Evolutionary conservation across 2,888 invertebrate genomes (phyloP).

Genomic region (Leptarthrus brevirostris): DNA sequence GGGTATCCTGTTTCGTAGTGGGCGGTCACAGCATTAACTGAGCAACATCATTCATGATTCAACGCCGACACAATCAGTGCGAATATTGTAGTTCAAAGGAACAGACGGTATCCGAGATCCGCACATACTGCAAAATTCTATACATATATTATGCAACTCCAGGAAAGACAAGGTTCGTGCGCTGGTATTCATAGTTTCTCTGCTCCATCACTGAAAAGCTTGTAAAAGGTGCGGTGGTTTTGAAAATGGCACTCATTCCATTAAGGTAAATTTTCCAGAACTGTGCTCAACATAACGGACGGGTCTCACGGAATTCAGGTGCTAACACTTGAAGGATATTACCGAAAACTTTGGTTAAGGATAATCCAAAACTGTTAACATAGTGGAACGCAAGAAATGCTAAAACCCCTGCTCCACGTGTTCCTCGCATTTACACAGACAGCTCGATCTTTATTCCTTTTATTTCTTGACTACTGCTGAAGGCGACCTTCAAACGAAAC

Average conservation of each 20-base stretch:
- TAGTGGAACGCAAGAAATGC: no score
- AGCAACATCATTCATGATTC: background rate
- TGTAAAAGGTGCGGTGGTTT: background rate
- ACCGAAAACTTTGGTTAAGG: background rate
- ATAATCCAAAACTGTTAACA: no score
- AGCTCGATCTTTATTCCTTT: no score
- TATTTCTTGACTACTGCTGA: no score
- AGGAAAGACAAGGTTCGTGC: background rate
- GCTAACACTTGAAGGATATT: background rate
- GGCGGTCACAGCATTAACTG: background rate
- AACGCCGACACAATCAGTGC: background rate
- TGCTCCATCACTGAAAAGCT: background rate
- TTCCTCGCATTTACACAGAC: no score
- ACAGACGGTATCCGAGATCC: background rate
- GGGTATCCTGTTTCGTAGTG: no score
- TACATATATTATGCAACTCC: background rate
- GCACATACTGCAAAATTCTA: no score
- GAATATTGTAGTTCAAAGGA: background rate
- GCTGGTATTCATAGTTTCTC: background rate
- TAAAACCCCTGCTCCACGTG: no score
- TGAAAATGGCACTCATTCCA: background rate
- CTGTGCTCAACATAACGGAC: background rate
- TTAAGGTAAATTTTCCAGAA: background rate
- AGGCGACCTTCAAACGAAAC: no score
- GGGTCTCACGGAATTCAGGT: background rate